These are phyloP conservation scores for Gari tellinella DNA, from an alignment of 2,888 invertebrate species.

Conservation along the genomic window DNA sequence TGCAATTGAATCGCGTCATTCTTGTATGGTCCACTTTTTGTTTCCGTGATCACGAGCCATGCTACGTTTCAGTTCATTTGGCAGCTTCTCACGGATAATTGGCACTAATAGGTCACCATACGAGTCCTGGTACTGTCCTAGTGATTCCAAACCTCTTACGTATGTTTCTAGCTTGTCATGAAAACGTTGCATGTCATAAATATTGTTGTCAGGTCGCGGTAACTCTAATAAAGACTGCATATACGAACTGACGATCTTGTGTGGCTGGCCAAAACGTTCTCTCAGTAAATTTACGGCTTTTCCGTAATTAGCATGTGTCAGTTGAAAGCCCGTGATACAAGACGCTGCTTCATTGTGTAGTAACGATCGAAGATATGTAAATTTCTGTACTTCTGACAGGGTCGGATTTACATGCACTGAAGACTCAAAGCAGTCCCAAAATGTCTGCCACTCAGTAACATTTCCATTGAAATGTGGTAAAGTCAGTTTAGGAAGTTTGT, in stretches of 20 bases:
- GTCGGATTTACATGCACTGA: no score
- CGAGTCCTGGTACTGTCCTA: slow-evolving; percentile 21
- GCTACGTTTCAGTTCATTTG: slow-evolving; percentile 10
- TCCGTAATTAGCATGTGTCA: no score
- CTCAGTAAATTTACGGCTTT: no score
- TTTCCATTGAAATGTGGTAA: no score
- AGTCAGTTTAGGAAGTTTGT: no score
- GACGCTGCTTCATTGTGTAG: no score
- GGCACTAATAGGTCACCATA: slow-evolving; percentile 33
- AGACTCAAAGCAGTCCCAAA: no score
- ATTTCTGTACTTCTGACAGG: no score
- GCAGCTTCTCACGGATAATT: slow-evolving; percentile 31
- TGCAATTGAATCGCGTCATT: slow-evolving; percentile 18
- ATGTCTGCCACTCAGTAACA: no score
- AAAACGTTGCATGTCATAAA: slow-evolving; percentile 19
- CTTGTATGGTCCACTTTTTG: slow-evolving; percentile 14
- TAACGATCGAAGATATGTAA: no score
- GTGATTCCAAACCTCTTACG: slow-evolving; percentile 32
- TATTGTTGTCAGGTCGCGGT: slow-evolving; percentile 2
- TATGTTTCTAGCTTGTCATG: slow-evolving; percentile 33
- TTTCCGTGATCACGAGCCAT: slow-evolving; percentile 14
- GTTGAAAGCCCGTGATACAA: no score
- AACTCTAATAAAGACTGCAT: slow-evolving; percentile 27
- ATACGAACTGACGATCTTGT: slow-evolving; percentile 3
- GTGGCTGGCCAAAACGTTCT: no score